Base-by-base conservation (phyloP, 2,888 invertebrate genomes). In the Orthonevra nobilis region DNA sequence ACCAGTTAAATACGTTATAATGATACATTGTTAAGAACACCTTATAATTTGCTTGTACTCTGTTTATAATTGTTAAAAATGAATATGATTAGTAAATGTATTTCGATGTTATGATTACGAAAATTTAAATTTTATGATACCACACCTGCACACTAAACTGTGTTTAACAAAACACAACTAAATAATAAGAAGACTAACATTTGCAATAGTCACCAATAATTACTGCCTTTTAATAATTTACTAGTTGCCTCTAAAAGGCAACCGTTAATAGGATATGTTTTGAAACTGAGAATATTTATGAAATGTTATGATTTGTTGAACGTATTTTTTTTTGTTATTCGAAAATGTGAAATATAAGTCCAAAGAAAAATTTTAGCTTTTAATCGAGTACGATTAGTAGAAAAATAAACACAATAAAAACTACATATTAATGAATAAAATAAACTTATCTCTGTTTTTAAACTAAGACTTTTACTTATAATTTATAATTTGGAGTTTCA, bases 351-450 rank as follows among this genome's bases (percentile, higher is more conserved):
- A 64, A 75, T 38, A 70, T 15, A 60, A 74, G 64, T 72, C 72
- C 72, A 72, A 77, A 77, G 64, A 72, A 72, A 40, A 38, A 46
- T 77, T 54, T 26, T 77, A 77, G 70, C 58, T 63, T 64, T 58
- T 64, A 64, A 60, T 58, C 60, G 54, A 44, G 23, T 32, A 64
- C 52, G 64, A 61, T 63, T 75, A 64, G 32, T 60, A 34, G 48
- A 60, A 28, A 44, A 36, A 15, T 23, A 64, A n/a, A 69, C 40
- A 32, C 3, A 10, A 26, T 20, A 54, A 14, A 23, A 63, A 52
- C 38, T 40, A 36, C 26, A 46, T 28, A 56, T 44, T 9, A 28
- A 61, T 34, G 12, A 52, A 52, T 28, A 46, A 50, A 42, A 42
- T 10, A 44, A n/a, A 12, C 23, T 4, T 23, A 23, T 19, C 30